Evolutionary conservation across 2,797 vertebrate species (phyloP).

Genomic region (Salarias fasciatus): DNA sequence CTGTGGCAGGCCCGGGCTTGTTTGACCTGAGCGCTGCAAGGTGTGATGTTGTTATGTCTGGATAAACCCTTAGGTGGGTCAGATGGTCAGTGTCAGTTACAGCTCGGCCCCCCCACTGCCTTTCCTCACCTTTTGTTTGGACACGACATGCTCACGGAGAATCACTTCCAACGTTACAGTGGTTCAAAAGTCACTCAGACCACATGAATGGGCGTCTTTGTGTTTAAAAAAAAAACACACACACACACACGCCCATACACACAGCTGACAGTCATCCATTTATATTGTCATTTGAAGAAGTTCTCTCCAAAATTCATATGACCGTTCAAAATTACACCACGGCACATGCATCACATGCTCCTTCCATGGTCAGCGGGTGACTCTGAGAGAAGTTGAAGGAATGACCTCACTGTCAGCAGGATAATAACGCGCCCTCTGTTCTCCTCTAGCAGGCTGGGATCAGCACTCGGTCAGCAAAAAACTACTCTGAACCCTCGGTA

Average conservation of each 20-base stretch:
- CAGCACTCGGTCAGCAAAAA: constrained; percentile 49
- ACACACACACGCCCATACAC: background rate
- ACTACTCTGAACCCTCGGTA: background rate
- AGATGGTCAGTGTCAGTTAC: constrained; percentile 50
- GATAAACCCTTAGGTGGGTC: constrained; percentile 41
- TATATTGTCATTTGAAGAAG: constrained; percentile 46
- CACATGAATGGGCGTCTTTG: constrained; percentile 34
- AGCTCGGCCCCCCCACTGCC: background rate
- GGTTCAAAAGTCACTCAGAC: constrained; percentile 36
- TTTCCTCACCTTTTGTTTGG: constrained; percentile 46
- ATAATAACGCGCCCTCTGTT: constrained; percentile 27
- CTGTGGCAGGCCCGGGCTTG: constrained; percentile 59
- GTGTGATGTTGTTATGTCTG: constrained; percentile 61
- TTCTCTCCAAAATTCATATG: constrained; percentile 35
- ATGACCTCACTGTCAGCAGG: constrained; percentile 47
- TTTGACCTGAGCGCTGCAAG: constrained; percentile 51
- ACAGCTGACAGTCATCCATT: constrained; percentile 38
- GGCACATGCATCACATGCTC: constrained; percentile 47
- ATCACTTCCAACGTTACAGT: constrained; percentile 4
- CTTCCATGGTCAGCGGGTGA: background rate
- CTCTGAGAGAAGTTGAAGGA: constrained; percentile 16
- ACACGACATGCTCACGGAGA: constrained; percentile 21
- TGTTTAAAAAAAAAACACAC: constrained; percentile 10
- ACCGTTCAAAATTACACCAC: constrained; percentile 22
- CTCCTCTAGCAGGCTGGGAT: constrained; percentile 30